Evolutionary conservation across 2,888 invertebrate genomes (phyloP).

Genomic region (Dinocampus coccinellae): DNA sequence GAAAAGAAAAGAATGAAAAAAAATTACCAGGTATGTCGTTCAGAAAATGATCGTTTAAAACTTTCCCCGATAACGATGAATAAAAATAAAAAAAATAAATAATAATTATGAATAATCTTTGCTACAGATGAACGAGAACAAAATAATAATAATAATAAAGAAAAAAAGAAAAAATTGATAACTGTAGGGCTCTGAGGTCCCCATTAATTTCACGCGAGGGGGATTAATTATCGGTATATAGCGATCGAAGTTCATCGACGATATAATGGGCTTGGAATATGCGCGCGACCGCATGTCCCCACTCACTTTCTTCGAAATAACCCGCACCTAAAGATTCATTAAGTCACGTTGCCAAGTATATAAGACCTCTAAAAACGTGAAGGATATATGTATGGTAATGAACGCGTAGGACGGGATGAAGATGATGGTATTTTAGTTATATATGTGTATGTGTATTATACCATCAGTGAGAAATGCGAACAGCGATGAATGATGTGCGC

Average conservation of each 20-base stretch:
- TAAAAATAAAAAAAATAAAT: neutral
- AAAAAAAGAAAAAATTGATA: neutral
- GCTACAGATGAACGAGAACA: too few relatives aligned
- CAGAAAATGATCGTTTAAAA: neutral
- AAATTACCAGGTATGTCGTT: neutral
- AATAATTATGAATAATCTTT: too few relatives aligned
- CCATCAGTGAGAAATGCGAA: slow-evolving; percentile 43
- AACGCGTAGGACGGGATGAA: slow-evolving; percentile 36
- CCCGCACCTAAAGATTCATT: slow-evolving; percentile 39
- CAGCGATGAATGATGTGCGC: slow-evolving; percentile 59
- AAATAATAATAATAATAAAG: too few relatives aligned
- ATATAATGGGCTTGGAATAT: neutral
- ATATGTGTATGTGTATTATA: slow-evolving; percentile 37
- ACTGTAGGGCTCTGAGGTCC: neutral
- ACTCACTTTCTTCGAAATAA: neutral
- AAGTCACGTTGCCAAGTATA: slow-evolving; percentile 14
- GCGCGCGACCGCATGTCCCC: neutral
- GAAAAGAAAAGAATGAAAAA: neutral
- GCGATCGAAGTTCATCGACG: slow-evolving; percentile 18
- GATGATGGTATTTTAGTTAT: slow-evolving; percentile 27
- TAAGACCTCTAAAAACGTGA: slow-evolving; percentile 15
- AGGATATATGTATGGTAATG: slow-evolving; percentile 41
- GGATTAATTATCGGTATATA: slow-evolving; percentile 9
- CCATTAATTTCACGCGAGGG: slow-evolving; percentile 7
- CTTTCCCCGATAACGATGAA: neutral